Evolutionary conservation across 2,888 invertebrate species (phyloP), one percentile per base, ranked within the genome.

Genomic region (Rhagophthalmus giganteus): DNA sequence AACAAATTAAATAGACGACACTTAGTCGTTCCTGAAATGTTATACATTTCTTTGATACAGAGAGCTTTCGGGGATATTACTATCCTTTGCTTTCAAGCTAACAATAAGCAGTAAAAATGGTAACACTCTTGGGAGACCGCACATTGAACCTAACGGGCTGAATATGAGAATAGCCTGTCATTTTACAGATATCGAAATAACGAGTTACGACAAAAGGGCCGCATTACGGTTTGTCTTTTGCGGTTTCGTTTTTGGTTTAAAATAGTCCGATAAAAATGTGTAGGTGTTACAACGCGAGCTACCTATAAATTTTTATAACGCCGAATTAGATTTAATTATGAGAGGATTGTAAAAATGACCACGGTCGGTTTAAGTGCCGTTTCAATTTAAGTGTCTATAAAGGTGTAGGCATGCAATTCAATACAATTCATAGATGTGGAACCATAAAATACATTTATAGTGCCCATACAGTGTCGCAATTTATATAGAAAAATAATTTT

Each of bases 111-210:
- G 45, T 51, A 51, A 51, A 51, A 51, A 51, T 46, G 15, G 51
- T 40, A 51, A 46, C 45, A 51, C 51, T 39, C 51, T 33, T 34
- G 51, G 51, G 45, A 46, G 31, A 44, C 45, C 34, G 39, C 45
- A 41, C 51, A 40, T 46, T 34, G 51, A 51, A 51, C 45, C 45
- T 45, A 51, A 45, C 51, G 45, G 45, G 11, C 45, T 51, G 52
- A 52, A 52, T 52, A 52, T 45, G 46, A 52, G 45, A 52, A 52
- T 52, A 41, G 47, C 41, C 47, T 47, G 52, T 46, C 46, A 41
- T 52, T 47, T 52, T 52, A 39, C 37, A 47, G 52, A 52, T 52
- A 52, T 42, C 47, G 47, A 52, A 52, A 52, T 52, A 41, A 46
- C 47, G 46, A 46, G 47, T 52, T 52, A 47, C 37, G 52, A 40